A percentile compares a stretch with the other conserved stretches of the same genome.
Conservation (phyloP, 1,140 invertebrate species). For the Pseudomyrmex dendroicus region DNA sequence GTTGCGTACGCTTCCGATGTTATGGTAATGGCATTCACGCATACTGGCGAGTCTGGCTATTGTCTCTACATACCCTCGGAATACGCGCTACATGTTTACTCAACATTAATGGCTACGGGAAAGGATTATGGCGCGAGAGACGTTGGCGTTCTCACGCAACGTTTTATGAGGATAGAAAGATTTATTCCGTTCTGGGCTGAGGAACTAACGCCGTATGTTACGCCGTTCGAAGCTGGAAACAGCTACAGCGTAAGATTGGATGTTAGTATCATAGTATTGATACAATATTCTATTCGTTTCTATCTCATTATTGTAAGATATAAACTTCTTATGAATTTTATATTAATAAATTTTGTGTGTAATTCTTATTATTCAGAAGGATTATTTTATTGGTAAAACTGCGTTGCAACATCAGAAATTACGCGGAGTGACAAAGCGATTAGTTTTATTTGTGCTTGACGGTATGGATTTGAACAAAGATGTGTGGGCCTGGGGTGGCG, state of each 20-base stretch:
- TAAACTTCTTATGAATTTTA: neutral
- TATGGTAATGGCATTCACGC: conserved; percentile 92
- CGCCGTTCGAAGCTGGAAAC: conserved; percentile 92
- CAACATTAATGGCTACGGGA: conserved; percentile 88
- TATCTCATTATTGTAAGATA: neutral
- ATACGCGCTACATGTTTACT: conserved; percentile 93
- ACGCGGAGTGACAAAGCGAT: conserved; percentile 88
- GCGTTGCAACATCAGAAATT: conserved; percentile 90
- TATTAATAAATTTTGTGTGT: conserved; percentile 2
- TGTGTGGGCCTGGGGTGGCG: conserved; percentile 93
- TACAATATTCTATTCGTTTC: conserved; percentile 13
- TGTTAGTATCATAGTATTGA: conserved; percentile 69
- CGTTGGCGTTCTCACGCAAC: conserved; percentile 91
- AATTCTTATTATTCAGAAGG: conserved; percentile 82
- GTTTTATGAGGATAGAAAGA: conserved; percentile 89
- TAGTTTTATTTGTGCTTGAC: conserved; percentile 91
- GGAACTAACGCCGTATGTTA: conserved; percentile 91
- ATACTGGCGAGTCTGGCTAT: conserved; percentile 94
- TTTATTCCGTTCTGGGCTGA: conserved; percentile 88
- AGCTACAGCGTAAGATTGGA: conserved; percentile 90
- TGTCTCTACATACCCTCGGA: conserved; percentile 92
- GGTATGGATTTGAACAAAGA: conserved; percentile 90
- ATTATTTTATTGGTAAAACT: conserved; percentile 91
- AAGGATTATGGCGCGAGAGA: conserved; percentile 90
- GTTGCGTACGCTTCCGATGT: conserved; percentile 92